A percentile compares a stretch with the other conserved stretches of the same genome.
Conservation (phyloP, 1,140 invertebrate species). For the Aphaenogaster rudis region DNA sequence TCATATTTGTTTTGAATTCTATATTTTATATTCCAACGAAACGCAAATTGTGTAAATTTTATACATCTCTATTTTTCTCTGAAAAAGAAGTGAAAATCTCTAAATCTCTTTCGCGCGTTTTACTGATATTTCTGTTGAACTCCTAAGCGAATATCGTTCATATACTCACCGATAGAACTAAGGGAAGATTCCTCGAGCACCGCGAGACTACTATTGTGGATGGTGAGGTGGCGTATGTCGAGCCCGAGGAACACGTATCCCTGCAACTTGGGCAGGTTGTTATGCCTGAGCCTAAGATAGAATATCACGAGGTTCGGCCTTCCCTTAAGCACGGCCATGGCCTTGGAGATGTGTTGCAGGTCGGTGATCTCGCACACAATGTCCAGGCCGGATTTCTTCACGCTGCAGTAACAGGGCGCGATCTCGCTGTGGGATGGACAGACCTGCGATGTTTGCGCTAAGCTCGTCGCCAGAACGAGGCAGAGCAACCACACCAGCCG, state of each 20-base stretch:
- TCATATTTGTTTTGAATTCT: background rate
- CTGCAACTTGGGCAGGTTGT: conserved; percentile 93
- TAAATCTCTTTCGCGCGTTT: background rate
- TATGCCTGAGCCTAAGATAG: conserved; percentile 94
- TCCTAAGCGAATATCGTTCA: background rate
- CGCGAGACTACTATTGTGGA: conserved; percentile 94
- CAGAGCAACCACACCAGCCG: conserved; percentile 63
- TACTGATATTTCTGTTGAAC: background rate
- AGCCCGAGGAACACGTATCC: conserved; percentile 95
- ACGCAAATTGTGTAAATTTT: background rate
- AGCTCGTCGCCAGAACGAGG: conserved; percentile 43
- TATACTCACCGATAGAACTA: conserved; percentile 92
- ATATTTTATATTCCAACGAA: background rate
- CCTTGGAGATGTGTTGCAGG: conserved; percentile 90
- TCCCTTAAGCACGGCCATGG: conserved; percentile 92
- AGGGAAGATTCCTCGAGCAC: conserved; percentile 95
- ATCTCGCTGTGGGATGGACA: conserved; percentile 92
- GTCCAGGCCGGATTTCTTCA: conserved; percentile 95
- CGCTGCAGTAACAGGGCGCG: conserved; percentile 92
- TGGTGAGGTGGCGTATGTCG: conserved; percentile 94
- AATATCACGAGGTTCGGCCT: conserved; percentile 92
- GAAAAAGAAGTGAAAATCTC: background rate
- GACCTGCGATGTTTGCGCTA: conserved; percentile 87
- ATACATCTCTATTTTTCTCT: background rate
- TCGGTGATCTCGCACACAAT: conserved; percentile 95